A percentile compares a stretch with the other conserved stretches of the same genome.
Conservation (phyloP, 1,140 invertebrate species). For the Aphis gossypii region DNA sequence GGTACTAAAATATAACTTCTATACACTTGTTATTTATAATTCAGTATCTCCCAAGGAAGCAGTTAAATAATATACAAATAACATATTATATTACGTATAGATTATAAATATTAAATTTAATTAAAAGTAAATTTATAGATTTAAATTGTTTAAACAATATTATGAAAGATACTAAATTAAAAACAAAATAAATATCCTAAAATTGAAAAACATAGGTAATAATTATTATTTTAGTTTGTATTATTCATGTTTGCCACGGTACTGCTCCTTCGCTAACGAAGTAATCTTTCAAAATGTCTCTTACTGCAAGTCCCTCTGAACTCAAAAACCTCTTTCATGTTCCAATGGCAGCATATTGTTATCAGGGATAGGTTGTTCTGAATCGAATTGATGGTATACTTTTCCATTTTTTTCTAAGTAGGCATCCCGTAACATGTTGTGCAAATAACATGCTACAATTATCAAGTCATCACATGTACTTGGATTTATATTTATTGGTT, state of each 20-base stretch:
- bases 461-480: not conserved
- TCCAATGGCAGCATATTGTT: not conserved
- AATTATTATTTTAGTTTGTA: not conserved
- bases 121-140: too few species aligned
- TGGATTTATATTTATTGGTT: not conserved
- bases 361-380: not conserved
- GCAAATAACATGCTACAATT: not conserved
- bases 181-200: not conserved
- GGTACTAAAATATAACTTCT: too few species aligned
- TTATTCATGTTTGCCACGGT: not conserved
- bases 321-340: not conserved
- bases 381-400: not conserved
- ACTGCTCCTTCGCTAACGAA: not conserved
- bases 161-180: too few species aligned
- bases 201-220: not conserved
- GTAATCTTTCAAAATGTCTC: not conserved
- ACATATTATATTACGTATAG: too few species aligned
- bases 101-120: too few species aligned
- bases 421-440: not conserved
- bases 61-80: too few species aligned
- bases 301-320: not conserved
- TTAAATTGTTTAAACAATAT: too few species aligned
- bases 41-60: too few species aligned
- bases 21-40: too few species aligned
- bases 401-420: not conserved